A percentile compares a stretch with the other conserved stretches of the same genome.
Evolutionary conservation across 2,888 invertebrate genomes (phyloP).

Genomic region (Ametastegia equiseti): DNA sequence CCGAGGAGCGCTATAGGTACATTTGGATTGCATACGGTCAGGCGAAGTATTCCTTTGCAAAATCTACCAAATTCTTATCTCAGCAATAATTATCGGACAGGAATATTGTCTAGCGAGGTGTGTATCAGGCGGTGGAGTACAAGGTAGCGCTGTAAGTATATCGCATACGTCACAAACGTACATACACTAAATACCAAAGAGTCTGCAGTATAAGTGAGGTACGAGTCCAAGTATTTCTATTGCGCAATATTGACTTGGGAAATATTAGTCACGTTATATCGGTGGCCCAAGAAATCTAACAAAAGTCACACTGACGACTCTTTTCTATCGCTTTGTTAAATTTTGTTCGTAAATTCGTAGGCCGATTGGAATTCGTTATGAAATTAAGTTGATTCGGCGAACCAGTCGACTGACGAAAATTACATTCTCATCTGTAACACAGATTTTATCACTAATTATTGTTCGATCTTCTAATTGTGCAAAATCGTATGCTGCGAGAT

Average conservation of each 20-base stretch:
- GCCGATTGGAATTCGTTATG: constrained; percentile 6
- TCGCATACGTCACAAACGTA: constrained; percentile 32
- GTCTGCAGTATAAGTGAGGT: constrained; percentile 40
- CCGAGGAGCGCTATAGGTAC: no score
- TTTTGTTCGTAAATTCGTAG: constrained; percentile 13
- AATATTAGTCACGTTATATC: constrained; percentile 48
- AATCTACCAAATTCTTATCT: neutral
- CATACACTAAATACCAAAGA: constrained; percentile 41
- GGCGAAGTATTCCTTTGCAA: constrained; percentile 1
- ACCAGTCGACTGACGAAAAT: neutral
- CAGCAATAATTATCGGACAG: neutral
- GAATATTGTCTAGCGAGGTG: neutral
- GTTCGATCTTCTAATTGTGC: no score
- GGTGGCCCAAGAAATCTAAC: constrained; percentile 41
- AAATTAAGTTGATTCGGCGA: neutral
- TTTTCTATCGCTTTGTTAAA: constrained; percentile 4
- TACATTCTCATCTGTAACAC: no score
- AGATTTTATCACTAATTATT: no score
- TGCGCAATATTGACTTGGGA: constrained; percentile 44
- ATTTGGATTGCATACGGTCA: constrained; percentile 26
- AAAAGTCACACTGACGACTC: constrained; percentile 17
- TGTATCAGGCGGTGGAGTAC: neutral
- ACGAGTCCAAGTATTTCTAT: constrained; percentile 44
- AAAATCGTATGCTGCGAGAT: neutral
- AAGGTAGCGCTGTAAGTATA: constrained; percentile 6